phyloP scores from a whole-genome alignment of 1,140 invertebrate genomes.

The Cydia amplana region DNA sequence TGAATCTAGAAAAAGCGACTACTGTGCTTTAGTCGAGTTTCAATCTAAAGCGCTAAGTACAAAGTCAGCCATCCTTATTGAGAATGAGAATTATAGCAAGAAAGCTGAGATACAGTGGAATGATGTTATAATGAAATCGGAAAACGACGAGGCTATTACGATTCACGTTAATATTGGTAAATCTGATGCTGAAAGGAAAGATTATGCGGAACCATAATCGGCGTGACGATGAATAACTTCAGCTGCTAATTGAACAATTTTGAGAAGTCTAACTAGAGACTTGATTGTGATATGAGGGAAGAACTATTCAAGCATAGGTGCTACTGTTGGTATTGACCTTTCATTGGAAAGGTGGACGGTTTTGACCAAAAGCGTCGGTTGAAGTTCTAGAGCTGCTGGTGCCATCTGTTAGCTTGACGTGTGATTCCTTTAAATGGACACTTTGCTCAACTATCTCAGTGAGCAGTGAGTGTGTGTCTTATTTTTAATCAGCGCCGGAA shows the following conservation, averaged over 20 bases:
- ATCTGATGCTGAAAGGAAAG: constrained; percentile 58
- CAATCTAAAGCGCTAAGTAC: constrained; percentile 69
- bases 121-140: constrained; percentile 67
- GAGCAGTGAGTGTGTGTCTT: background rate
- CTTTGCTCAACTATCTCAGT: constrained; percentile 8
- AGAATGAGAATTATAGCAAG: constrained; percentile 72
- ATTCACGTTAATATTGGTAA: constrained; percentile 73
- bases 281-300: constrained; percentile 3
- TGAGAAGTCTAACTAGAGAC: background rate
- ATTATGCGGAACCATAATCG: constrained; percentile 50
- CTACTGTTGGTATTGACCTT: background rate
- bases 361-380: background rate
- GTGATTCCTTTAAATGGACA: background rate
- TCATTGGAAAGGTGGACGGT: background rate
- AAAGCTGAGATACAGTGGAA: constrained; percentile 74
- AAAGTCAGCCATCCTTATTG: constrained; percentile 71
- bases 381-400: background rate
- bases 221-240: background rate
- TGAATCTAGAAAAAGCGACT: constrained; percentile 69
- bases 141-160: constrained; percentile 71
- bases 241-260: background rate
- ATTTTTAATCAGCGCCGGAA: background rate
- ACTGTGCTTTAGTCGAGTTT: constrained; percentile 72
- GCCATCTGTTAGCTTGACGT: background rate
- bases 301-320: background rate